Base-by-base conservation (phyloP, 1,140 invertebrate species). In the Cyphomyrmex costatus region DNA sequence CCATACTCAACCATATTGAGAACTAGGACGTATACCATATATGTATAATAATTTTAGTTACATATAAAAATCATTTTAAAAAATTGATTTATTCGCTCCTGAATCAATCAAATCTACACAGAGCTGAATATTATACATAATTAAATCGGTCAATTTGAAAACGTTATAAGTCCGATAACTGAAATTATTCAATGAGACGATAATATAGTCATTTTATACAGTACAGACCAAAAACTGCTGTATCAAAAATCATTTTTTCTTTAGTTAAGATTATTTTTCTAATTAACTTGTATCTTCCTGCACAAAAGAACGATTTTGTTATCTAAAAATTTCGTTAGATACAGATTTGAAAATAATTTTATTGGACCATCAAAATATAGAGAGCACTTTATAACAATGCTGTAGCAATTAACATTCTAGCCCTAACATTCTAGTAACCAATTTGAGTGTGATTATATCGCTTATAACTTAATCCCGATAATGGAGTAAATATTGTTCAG, bases 111-210 rank as follows among this genome's bases (percentile, higher is more conserved):
- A 66, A 79, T 19, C n/a, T 14, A 14, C 21, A n/a, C n/a, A n/a
- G n/a, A 24, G 10, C 4, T 14, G 10, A 46, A 33, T 0, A 12
- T 12, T 46, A 46, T n/a, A n/a, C n/a, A n/a, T 51, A 21, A 73
- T 71, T 60, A 60, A 60, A 58, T 82, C 46, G 10, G 36, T 5
- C 66, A 82, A 33, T 73, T 73, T 60, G 79, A 30, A 58, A 71
- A 46, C 19, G 58, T 27, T 49, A 16, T 53, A n/a, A 71, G 8
- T 36, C 36, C 3, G 36, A 70, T 61, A 58, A 21, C 14, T 42
- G 8, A 76, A 77, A 60, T 60, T 24, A 21, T 73, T 73, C n/a
- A 21, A 6, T n/a, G 27, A 4, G 5, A 49, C 1, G 8, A 4
- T 8, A 16, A 24, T 51, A 70, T 27, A 30, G 24, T 27, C 19